Base-by-base conservation (phyloP, 2,888 invertebrate species). In the Hydrotaea diabolus region DNA sequence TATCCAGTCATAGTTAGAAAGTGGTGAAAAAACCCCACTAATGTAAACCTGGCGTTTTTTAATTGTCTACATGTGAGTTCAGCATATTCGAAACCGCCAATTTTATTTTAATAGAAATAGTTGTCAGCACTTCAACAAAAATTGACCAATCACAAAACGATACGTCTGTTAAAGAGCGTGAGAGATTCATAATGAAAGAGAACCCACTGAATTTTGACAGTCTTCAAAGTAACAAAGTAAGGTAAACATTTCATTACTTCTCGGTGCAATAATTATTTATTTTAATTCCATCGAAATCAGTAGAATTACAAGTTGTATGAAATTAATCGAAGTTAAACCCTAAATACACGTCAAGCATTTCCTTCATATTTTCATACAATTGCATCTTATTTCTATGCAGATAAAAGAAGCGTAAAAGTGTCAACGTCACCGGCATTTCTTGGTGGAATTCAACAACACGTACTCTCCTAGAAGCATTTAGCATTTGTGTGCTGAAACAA, bases 121-220 rank as follows among this genome's bases (percentile, higher is more conserved):
- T 59, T 26, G 57, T 43, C 72, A 78, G 2, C 39, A 17, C 36
- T 43, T 0, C 9, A 36, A n/a, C 4, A 13, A 39, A 43, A 39
- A 43, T 59, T 19, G 55, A 62, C 85, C 85, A 85, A 85, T 85
- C 85, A 85, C 31, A 82, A 85, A 77, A 31, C 76, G 78, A 79
- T 82, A 85, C 85, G 85, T 85, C 57, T 79, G 31, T 66, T 13
- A 3, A 82, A 82, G 85, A 85, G 85, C 8, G 15, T 39, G 19
- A 80, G 55, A 62, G 39, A 9, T 26, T 75, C 31, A 31, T 31
- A 31, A 64, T 11, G 21, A 74, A 80, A 83, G 71, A 84, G 80
- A 80, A 72, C 8, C 46, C 0, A 23, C 21, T 15, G 8, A n/a
- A 11, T 9, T 8, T 71, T 80, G 82, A 82, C 82, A 85, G 59